Conservation (phyloP, 2,797 vertebrate species). For the Dryobates pubescens region DNA sequence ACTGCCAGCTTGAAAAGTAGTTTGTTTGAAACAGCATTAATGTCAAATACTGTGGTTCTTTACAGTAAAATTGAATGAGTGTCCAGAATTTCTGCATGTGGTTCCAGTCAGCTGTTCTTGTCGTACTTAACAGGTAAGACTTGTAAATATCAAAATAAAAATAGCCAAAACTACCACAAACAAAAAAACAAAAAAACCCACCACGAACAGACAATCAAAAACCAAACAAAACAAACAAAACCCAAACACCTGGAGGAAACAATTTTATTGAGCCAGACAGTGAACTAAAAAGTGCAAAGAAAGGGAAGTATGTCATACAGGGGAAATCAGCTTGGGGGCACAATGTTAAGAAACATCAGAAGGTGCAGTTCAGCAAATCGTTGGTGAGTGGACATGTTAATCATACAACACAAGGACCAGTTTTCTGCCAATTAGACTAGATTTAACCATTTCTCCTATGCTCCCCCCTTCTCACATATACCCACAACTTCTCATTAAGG, state of each 20-base stretch:
- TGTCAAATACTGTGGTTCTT: not conserved
- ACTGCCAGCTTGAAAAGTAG: not conserved
- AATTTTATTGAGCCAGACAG: not conserved
- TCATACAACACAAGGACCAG: not conserved
- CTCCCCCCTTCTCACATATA: not conserved
- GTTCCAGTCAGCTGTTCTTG: not conserved
- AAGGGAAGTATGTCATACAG: not conserved
- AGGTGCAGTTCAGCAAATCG: not conserved
- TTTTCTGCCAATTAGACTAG: not conserved
- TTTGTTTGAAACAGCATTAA: not conserved
- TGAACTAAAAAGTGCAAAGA: not conserved
- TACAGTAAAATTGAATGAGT: not conserved
- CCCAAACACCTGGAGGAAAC: not conserved
- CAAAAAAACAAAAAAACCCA: not conserved
- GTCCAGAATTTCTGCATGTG: not conserved
- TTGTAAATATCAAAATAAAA: not conserved
- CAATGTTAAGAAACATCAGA: not conserved
- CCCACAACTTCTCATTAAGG: not conserved
- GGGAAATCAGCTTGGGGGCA: not conserved
- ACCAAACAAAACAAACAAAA: no score
- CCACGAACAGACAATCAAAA: not conserved
- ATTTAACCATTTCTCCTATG: not conserved
- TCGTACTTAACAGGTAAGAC: not conserved
- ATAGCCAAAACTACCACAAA: not conserved
- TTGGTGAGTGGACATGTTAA: accelerated